phyloP scores from a whole-genome alignment of 1,140 invertebrate species.

The Cherax destructor region DNA sequence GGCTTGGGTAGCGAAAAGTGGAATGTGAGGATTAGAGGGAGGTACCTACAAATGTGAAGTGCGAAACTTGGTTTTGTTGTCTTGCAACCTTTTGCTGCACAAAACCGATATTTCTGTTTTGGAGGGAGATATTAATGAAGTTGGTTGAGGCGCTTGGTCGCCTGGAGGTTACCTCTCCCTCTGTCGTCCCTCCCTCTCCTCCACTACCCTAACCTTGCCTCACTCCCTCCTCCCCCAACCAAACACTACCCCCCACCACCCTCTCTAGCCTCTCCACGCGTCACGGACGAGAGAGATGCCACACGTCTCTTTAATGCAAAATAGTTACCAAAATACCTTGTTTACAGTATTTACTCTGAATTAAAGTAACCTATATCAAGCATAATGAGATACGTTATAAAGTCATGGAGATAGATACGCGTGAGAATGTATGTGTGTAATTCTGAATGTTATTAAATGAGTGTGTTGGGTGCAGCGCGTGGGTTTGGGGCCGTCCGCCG shows the following conservation, averaged over 20 bases:
- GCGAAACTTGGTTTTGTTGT: too few species aligned
- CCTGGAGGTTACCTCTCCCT: slow-evolving; percentile 35
- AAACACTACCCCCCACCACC: neutral
- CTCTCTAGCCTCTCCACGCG: slow-evolving; percentile 60
- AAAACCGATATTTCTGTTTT: neutral
- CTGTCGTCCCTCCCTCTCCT: neutral
- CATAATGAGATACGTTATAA: neutral
- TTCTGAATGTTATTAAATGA: slow-evolving; percentile 30
- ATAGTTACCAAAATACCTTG: neutral
- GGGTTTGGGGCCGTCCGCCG: slow-evolving; percentile 60
- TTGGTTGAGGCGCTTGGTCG: slow-evolving; percentile 39
- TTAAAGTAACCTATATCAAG: neutral
- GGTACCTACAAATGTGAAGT: too few species aligned
- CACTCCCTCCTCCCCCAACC: neutral
- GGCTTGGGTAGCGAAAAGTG: neutral
- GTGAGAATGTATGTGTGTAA: neutral
- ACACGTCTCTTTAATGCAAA: slow-evolving; percentile 51
- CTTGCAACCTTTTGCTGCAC: too few species aligned
- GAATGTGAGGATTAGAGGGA: neutral
- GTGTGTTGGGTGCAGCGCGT: slow-evolving; percentile 51
- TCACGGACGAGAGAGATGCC: slow-evolving; percentile 58
- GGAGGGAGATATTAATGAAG: neutral
- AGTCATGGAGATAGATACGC: neutral
- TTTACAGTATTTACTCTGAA: neutral
- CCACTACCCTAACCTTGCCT: neutral